These are phyloP conservation scores for Busseola fusca DNA, from an alignment of 2,888 invertebrate genomes.

Conservation along the genomic window DNA sequence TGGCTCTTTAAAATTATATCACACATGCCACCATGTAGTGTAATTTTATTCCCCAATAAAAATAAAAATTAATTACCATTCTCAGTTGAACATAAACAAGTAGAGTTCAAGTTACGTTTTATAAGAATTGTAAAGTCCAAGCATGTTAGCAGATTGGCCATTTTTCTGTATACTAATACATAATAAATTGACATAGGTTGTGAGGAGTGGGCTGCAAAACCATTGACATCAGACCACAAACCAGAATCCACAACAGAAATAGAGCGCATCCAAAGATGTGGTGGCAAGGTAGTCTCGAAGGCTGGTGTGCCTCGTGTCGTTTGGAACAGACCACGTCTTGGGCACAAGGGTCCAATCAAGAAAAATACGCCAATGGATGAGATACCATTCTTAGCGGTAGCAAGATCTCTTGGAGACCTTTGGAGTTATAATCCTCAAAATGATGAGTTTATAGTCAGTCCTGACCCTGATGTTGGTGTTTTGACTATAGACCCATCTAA, in stretches of 20 bases:
- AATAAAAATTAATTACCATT: neutral
- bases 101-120: neutral
- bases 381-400: slow-evolving; percentile 98
- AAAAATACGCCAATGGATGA: slow-evolving; percentile 97
- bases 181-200: slow-evolving; percentile 78
- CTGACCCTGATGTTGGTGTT: slow-evolving; percentile 98
- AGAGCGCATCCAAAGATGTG: slow-evolving; percentile 93
- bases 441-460: slow-evolving; percentile 98
- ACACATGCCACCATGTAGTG: too few relatives aligned
- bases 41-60: too few relatives aligned
- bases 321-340: slow-evolving; percentile 97
- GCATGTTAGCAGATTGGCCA: too few relatives aligned
- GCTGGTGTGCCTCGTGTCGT: slow-evolving; percentile 98
- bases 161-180: neutral
- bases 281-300: slow-evolving; percentile 92
- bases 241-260: slow-evolving; percentile 96
- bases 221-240: slow-evolving; percentile 97
- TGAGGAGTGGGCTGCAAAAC: slow-evolving; percentile 93
- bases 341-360: slow-evolving; percentile 94
- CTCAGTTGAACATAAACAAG: neutral
- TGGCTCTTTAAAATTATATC: too few relatives aligned
- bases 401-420: slow-evolving; percentile 97
- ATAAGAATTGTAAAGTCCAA: neutral
- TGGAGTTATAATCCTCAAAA: slow-evolving; percentile 98
- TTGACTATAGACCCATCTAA: slow-evolving; percentile 93